Evolutionary conservation across 2,888 invertebrate species (phyloP).

Genomic region (Seira musarum): DNA sequence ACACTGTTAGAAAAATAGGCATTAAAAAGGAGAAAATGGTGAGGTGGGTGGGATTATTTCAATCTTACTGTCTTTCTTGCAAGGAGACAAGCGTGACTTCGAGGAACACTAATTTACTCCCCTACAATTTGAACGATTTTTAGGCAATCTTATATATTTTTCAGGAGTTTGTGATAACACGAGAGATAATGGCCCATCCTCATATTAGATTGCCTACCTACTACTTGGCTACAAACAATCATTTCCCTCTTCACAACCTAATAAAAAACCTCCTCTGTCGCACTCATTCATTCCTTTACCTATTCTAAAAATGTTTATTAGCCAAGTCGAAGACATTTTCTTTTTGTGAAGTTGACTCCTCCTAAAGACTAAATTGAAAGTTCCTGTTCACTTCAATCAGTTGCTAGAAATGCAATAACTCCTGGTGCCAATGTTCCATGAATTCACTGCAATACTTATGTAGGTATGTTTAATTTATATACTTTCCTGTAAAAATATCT

Average conservation of each 20-base stretch:
- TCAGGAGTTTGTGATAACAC: too few relatives aligned
- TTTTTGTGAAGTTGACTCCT: not conserved
- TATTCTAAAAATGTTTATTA: not conserved
- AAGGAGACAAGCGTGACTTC: not conserved
- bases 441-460: not conserved
- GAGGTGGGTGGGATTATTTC: not conserved
- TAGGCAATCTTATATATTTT: too few relatives aligned
- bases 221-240: not conserved
- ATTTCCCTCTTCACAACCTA: not conserved
- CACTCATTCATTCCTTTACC: not conserved
- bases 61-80: not conserved
- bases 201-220: too few relatives aligned
- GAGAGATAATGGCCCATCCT: not conserved
- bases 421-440: constrained; percentile 13
- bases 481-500: too few relatives aligned
- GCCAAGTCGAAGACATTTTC: not conserved
- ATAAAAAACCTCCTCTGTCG: too few relatives aligned
- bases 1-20: not conserved
- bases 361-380: constrained; percentile 44
- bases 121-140: not conserved
- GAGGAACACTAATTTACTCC: not conserved
- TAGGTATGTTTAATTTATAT: too few relatives aligned
- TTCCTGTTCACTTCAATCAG: constrained; percentile 54
- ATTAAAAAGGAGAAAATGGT: not conserved
- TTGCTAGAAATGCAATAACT: constrained; percentile 30